Base-by-base conservation (phyloP, 2,888 invertebrate genomes). In the Tenthredo amoena region DNA sequence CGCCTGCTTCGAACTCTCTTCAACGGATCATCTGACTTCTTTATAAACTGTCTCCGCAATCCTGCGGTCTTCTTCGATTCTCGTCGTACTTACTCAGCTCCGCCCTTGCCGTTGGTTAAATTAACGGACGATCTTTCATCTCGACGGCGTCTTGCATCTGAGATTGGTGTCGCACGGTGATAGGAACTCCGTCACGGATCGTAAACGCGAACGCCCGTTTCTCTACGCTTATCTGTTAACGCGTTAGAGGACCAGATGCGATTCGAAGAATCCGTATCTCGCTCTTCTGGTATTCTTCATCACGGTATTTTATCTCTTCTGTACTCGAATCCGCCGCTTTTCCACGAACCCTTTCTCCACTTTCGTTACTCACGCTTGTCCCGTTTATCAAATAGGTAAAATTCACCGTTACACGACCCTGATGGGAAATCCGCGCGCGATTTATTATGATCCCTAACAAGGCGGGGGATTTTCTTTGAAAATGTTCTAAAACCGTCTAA, bases 171-270 rank as follows among this genome's bases (percentile, higher is more conserved):
- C n/a, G 34, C 71, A 37, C 37, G 37, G 71, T 15, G 15, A 71
- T 18, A 71, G 26, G 37, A 34, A 7, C 37, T 71, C 15, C 34
- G 71, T 71, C 71, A 71, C 71, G 37, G 71, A 71, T 71, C 71
- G 71, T 71, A 34, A 71, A 26, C 71, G 18, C 6, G 15, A n/a
- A 37, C 18, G n/a, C 34, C n/a, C 12, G 34, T 71, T 34, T 71
- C 71, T 71, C 37, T 9, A 71, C 71, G 71, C 71, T 71, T 26
- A 26, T n/a, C 37, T 37, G 18, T 71, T 2, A 71, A 37, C 71
- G 34, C 18, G n/a, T 9, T 18, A 37, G 26, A 10, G 5, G 26
- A 62, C 0, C 21, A 62, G 26, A 62, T 55, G 55, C 9, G 62
- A 62, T 26, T 2, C 31, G 71, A 71, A 71, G 15, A 71, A 71